Conservation (phyloP, 2,113 vertebrate species). For the Hyperopisus bebe region DNA sequence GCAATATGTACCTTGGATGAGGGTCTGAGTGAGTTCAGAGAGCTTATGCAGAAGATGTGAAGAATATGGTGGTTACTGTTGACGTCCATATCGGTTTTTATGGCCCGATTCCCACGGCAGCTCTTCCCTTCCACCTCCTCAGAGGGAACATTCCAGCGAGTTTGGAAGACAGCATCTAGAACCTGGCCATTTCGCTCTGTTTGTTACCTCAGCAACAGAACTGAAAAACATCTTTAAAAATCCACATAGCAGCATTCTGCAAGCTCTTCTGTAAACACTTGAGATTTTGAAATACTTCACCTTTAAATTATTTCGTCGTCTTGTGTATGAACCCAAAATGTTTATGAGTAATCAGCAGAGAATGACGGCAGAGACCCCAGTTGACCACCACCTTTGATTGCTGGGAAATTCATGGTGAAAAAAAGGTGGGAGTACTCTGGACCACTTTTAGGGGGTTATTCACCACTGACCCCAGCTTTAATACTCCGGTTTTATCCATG, state of each 20-base stretch:
- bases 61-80: neutral
- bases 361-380: neutral
- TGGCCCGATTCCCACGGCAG: neutral
- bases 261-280: neutral
- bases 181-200: neutral
- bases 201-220: no score
- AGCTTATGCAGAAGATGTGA: neutral
- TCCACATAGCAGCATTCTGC: neutral
- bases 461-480: neutral
- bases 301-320: neutral
- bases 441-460: neutral
- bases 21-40: neutral
- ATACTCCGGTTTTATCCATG: neutral
- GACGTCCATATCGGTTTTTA: neutral
- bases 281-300: neutral
- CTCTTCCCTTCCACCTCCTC: neutral
- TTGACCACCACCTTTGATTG: neutral
- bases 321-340: neutral
- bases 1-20: neutral
- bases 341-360: neutral
- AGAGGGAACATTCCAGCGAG: neutral
- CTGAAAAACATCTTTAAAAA: neutral
- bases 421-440: neutral
- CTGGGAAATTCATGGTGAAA: neutral
- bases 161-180: neutral